Evolutionary conservation across 2,797 vertebrate genomes (phyloP).

Genomic region (Luscinia luscinia): DNA sequence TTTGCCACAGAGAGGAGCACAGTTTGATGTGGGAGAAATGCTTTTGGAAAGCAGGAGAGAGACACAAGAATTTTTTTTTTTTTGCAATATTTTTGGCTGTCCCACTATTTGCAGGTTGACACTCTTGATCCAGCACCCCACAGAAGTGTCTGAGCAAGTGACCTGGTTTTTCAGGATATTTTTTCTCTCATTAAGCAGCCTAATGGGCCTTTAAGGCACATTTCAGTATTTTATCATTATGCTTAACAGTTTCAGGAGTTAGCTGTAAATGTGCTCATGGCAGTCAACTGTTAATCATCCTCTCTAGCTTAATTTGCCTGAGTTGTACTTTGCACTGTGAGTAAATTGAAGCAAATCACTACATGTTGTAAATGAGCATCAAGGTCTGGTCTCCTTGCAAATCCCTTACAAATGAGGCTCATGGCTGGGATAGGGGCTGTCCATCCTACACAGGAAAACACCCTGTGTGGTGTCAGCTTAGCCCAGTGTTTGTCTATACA

Average conservation of each 20-base stretch:
- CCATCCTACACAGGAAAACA: not conserved
- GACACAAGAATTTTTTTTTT: not conserved
- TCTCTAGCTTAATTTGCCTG: not conserved
- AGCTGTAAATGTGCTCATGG: not conserved
- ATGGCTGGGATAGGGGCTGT: not conserved
- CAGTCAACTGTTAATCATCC: not conserved
- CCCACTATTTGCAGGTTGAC: not conserved
- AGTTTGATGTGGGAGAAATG: not conserved
- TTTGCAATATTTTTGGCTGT: not conserved
- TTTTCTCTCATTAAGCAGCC: not conserved
- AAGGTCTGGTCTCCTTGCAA: not conserved
- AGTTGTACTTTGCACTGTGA: not conserved
- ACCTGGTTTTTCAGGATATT: not conserved
- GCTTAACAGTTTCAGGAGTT: not conserved
- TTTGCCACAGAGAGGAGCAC: not conserved
- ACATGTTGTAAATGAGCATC: not conserved
- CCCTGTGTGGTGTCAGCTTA: not conserved
- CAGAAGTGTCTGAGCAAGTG: not conserved
- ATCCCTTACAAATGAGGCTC: not conserved
- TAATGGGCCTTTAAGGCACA: not conserved
- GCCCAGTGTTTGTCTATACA: not conserved
- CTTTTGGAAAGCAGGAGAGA: not conserved
- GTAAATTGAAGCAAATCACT: not conserved
- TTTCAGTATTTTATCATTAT: not conserved
- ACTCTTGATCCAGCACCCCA: rapidly evolving